Evolutionary conservation across 2,113 vertebrate species (phyloP).

Genomic region (Tetraodon nigroviridis): DNA sequence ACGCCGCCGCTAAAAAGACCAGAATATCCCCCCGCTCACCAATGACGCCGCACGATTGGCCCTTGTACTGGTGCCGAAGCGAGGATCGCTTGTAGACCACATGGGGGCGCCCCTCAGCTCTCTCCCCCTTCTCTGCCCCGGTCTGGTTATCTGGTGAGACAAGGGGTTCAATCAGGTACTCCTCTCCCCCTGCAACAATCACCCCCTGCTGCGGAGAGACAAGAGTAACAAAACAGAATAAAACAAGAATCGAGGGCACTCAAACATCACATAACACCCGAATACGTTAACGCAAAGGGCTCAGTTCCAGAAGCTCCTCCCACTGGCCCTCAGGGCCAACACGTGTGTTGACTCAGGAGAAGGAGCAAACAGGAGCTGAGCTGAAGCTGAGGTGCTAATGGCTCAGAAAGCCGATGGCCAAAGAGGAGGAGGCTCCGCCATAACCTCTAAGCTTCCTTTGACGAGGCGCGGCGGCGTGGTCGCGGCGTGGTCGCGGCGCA

Average conservation of each 20-base stretch:
- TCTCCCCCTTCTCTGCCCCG: slow-evolving; percentile 53
- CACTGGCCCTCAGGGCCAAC: too few species aligned
- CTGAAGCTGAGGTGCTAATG: not conserved
- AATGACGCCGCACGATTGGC: slow-evolving; percentile 92
- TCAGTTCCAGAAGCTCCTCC: too few species aligned
- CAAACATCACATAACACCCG: not conserved
- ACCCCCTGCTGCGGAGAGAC: slow-evolving; percentile 85
- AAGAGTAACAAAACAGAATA: slow-evolving; percentile 29
- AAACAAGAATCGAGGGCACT: not conserved
- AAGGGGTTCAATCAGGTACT: slow-evolving; percentile 96
- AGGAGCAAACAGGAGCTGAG: too few species aligned
- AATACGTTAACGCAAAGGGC: not conserved
- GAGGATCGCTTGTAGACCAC: slow-evolving; percentile 97
- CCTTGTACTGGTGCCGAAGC: slow-evolving; percentile 91
- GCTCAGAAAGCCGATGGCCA: slow-evolving; percentile 10
- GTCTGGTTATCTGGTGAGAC: slow-evolving; percentile 76
- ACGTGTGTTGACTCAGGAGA: too few species aligned
- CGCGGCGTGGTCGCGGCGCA: too few species aligned
- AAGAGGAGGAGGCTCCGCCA: slow-evolving; percentile 2
- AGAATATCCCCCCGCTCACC: slow-evolving; percentile 72
- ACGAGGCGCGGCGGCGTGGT: not conserved
- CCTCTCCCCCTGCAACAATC: slow-evolving; percentile 91
- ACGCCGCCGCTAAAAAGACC: slow-evolving; percentile 16
- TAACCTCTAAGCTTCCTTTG: not conserved
- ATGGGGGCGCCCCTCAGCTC: slow-evolving; percentile 86